Evolutionary conservation across 2,797 vertebrate species (phyloP).

Genomic region (Poecilia picta): DNA sequence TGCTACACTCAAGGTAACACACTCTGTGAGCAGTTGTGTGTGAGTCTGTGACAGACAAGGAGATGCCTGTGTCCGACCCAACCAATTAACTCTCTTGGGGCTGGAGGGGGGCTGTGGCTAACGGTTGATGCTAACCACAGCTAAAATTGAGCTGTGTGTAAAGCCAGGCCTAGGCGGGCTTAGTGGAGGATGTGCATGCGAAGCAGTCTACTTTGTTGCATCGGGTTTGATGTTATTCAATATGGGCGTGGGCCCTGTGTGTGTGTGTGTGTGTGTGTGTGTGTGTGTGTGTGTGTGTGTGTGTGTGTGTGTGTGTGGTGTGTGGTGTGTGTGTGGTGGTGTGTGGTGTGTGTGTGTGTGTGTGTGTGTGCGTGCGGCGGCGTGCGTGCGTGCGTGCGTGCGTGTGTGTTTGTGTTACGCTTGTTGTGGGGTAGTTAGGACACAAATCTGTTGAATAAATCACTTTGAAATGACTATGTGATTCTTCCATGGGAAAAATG

Average conservation of each 20-base stretch:
- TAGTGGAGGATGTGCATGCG: constrained; percentile 47
- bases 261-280: too few species aligned
- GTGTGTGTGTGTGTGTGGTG: background rate
- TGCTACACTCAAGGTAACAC: constrained; percentile 68
- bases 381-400: too few species aligned
- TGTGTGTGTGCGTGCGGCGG: background rate
- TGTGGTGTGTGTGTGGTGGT: too few species aligned
- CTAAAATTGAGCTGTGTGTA: constrained; percentile 69
- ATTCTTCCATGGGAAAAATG: background rate
- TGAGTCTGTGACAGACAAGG: constrained; percentile 64
- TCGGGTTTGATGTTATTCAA: constrained; percentile 14
- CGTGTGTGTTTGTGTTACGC: background rate
- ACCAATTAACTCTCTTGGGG: constrained; percentile 60
- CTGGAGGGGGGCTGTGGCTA: constrained; percentile 58
- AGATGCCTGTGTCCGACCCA: constrained; percentile 66
- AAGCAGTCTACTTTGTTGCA: constrained; percentile 44
- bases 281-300: background rate
- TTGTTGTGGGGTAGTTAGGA: background rate
- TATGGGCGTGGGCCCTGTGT: constrained; percentile 1
- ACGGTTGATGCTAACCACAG: constrained; percentile 62
- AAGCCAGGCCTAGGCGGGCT: constrained; percentile 42
- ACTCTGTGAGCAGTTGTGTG: constrained; percentile 19
- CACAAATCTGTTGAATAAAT: constrained; percentile 3
- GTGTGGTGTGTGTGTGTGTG: too few species aligned
- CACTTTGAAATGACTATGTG: background rate